Conservation (phyloP, 2,797 vertebrate species). For the Rhyacichthys aspro region DNA sequence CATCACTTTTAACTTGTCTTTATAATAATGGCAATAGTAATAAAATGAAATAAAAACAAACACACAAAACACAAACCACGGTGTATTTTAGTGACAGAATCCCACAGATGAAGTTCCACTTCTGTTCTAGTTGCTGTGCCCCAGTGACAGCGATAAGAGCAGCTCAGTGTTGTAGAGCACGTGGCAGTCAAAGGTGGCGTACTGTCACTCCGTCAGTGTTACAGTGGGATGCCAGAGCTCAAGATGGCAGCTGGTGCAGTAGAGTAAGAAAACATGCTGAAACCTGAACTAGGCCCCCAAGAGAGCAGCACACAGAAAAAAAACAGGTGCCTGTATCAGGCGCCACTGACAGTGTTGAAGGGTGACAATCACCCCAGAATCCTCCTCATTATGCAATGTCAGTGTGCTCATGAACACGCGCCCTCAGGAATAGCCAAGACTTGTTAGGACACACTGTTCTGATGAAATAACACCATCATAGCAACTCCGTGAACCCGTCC, state of each 20-base stretch:
- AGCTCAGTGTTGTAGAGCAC: constrained; percentile 52
- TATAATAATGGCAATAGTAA: too few species aligned
- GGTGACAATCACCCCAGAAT: constrained; percentile 33
- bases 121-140: constrained; percentile 27
- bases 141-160: constrained; percentile 63
- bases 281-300: constrained; percentile 60
- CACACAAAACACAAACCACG: neutral
- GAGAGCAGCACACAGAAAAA: constrained; percentile 38
- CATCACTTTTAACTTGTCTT: too few species aligned
- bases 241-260: constrained; percentile 66
- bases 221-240: constrained; percentile 46
- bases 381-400: constrained; percentile 48
- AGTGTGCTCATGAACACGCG: constrained; percentile 29
- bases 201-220: constrained; percentile 58
- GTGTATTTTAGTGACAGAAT: neutral
- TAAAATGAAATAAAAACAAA: neutral
- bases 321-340: constrained; percentile 63
- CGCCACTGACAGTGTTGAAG: constrained; percentile 21
- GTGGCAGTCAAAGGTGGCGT: constrained; percentile 61
- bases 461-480: constrained; percentile 29
- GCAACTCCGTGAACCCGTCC: constrained; percentile 30
- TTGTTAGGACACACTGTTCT: constrained; percentile 45
- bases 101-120: constrained; percentile 11
- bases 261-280: constrained; percentile 66
- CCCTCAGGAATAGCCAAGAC: constrained; percentile 37